Conservation (phyloP, 64 coral and sea anemone genomes). For the Pocillopora verrucosa region DNA sequence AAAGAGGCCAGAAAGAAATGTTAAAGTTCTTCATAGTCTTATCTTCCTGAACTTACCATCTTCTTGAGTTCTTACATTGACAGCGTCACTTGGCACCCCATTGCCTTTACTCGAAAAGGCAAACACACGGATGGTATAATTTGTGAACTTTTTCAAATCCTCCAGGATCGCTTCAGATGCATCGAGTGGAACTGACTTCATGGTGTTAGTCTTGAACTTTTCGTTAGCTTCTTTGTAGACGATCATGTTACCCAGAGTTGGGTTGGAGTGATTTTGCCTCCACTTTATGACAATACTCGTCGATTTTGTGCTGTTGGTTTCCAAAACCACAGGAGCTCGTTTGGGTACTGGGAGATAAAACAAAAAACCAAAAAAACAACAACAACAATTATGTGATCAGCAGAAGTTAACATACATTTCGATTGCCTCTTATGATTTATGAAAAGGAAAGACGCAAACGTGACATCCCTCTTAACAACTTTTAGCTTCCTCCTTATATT, state of each 20-base stretch:
- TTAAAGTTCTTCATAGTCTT: neutral
- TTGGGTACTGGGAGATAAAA: conserved; percentile 13
- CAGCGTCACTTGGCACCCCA: neutral
- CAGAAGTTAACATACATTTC: too few relatives aligned
- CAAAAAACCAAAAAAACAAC: neutral
- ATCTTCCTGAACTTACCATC: conserved; percentile 20
- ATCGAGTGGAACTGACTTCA: neutral
- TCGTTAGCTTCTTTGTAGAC: conserved; percentile 14
- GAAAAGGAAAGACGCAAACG: too few relatives aligned
- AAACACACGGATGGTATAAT: conserved; percentile 19
- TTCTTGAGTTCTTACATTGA: conserved; percentile 38
- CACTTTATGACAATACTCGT: conserved; percentile 26
- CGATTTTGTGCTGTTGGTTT: conserved; percentile 28
- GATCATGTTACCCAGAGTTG: conserved; percentile 9
- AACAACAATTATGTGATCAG: neutral
- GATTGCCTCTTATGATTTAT: too few relatives aligned
- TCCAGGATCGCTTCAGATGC: neutral
- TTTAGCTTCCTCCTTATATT: too few relatives aligned
- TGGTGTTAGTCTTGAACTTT: neutral
- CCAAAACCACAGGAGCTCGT: neutral
- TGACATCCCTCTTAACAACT: too few relatives aligned
- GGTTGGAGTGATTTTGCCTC: neutral
- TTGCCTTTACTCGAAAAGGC: conserved; percentile 26
- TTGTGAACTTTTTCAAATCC: conserved; percentile 28
- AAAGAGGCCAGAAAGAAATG: neutral